Percentiles rank a stretch among this genome's conserved stretches.
Conservation (phyloP, 1,140 invertebrate genomes). For the Lepidurus apus region DNA sequence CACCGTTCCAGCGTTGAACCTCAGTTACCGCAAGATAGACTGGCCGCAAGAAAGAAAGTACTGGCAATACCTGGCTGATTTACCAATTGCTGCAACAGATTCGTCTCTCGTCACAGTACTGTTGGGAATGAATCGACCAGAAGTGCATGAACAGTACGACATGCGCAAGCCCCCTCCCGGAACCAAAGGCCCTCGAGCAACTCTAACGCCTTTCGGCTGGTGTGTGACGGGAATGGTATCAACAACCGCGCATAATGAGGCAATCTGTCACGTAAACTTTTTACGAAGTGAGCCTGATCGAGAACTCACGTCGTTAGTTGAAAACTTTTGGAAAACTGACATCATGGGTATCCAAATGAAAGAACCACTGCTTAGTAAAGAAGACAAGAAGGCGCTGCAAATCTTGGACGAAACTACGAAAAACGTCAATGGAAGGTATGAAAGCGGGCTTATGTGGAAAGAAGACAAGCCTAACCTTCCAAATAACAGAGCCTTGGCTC, state of each 20-base stretch:
- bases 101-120: conserved; percentile 11
- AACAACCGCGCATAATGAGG: not conserved
- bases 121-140: not conserved
- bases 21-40: conserved; percentile 13
- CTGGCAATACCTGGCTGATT: conserved; percentile 19
- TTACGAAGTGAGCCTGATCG: not conserved
- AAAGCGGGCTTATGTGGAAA: not conserved
- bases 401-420: not conserved
- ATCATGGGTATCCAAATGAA: conserved; percentile 1
- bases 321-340: not conserved
- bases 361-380: not conserved
- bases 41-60: conserved; percentile 7
- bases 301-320: not conserved
- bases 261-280: not conserved
- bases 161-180: conserved; percentile 3
- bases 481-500: not conserved
- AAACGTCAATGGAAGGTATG: not conserved
- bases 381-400: not conserved
- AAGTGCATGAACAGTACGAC: conserved; percentile 14
- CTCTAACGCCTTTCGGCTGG: conserved; percentile 27
- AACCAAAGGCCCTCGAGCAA: not conserved
- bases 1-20: conserved; percentile 24
- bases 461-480: not conserved
- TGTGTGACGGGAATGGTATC: not conserved
- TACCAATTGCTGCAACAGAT: conserved; percentile 1